These are phyloP conservation scores for Cyrtonyx montezumae DNA, from an alignment of 2,113 vertebrate species.

Conservation along the genomic window DNA sequence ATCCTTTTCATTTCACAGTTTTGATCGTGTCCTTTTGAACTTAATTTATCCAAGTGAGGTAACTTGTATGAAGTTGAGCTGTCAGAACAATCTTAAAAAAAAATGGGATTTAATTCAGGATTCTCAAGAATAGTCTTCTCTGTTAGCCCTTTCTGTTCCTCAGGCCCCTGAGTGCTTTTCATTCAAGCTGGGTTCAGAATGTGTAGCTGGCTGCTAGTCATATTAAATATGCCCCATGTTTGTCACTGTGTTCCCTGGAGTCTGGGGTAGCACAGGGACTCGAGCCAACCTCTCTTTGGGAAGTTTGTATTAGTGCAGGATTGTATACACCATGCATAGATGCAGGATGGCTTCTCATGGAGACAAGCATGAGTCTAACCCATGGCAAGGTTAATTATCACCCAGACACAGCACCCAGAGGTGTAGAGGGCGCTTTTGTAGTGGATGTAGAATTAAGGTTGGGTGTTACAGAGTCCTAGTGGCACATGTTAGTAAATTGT, in stretches of 20 bases:
- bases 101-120: neutral
- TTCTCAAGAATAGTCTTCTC: neutral
- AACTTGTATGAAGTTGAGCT: neutral
- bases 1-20: neutral
- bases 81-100: neutral
- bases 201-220: neutral
- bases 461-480: neutral
- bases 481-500: neutral
- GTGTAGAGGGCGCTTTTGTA: neutral
- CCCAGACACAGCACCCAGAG: neutral
- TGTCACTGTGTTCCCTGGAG: neutral
- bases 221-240: neutral
- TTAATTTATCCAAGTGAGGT: neutral
- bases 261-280: neutral
- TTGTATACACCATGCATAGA: neutral
- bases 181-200: neutral
- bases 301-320: neutral
- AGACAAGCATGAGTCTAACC: neutral
- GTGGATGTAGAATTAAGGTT: neutral
- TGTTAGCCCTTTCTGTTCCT: neutral
- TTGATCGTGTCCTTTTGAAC: neutral
- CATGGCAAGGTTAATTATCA: neutral
- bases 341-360: neutral
- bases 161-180: neutral
- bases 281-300: neutral